A percentile compares a stretch with the other conserved stretches of the same genome.
phyloP scores from a whole-genome alignment of 1,140 invertebrate genomes.

The Archivesica marissinica region DNA sequence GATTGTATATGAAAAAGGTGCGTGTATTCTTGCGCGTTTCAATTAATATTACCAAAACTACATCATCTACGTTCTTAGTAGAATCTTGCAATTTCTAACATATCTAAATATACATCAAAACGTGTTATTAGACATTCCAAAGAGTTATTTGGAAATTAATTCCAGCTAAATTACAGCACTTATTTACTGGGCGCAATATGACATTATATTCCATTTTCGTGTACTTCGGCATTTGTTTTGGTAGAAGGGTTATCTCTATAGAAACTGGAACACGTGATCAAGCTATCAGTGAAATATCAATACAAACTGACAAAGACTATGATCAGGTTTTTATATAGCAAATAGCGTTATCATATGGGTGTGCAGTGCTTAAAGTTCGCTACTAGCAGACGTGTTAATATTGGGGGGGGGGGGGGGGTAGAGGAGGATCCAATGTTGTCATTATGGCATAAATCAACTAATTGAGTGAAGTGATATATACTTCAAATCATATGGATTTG shows the following conservation, averaged over 20 bases:
- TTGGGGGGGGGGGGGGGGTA: too few relatives aligned
- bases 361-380: conserved; percentile 4
- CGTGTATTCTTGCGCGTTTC: conserved; percentile 27
- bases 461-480: too few relatives aligned
- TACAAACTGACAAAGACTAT: conserved; percentile 61
- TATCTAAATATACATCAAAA: too few relatives aligned
- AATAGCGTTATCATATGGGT: conserved; percentile 58
- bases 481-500: too few relatives aligned
- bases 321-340: conserved; percentile 39
- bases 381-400: too few relatives aligned
- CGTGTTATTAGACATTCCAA: too few relatives aligned
- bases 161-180: too few relatives aligned
- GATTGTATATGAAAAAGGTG: conserved; percentile 43
- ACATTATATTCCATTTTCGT: conserved; percentile 2
- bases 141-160: too few relatives aligned
- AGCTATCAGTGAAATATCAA: conserved; percentile 62
- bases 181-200: conserved; percentile 31
- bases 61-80: too few relatives aligned
- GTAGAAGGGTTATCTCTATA: conserved; percentile 72
- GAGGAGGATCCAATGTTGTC: too few relatives aligned
- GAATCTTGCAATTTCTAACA: too few relatives aligned
- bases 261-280: conserved; percentile 70
- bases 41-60: not conserved
- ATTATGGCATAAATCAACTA: too few relatives aligned
- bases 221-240: conserved; percentile 70